Evolutionary conservation across 1,140 invertebrate genomes (phyloP), one percentile per base, ranked within the genome.

Genomic region (Euura lappo): DNA sequence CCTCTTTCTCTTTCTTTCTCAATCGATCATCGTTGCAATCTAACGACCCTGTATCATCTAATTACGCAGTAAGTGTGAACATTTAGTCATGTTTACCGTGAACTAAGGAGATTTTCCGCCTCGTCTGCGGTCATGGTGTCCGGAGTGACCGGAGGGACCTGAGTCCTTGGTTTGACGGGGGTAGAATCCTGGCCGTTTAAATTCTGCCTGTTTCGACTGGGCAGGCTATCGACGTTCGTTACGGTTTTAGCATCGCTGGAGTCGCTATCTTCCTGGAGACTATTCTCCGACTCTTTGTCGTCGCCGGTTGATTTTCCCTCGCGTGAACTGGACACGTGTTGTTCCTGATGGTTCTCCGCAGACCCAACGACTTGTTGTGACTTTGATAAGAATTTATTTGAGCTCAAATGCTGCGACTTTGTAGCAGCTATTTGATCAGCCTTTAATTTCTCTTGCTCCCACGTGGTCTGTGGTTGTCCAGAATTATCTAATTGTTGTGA

Each of bases 101-200:
- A 91, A 84, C 94, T 96, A 71, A 95, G 88, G 78, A 95, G 87
- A 87, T 94, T 91, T 81, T 95, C 94, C n/a, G 93, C 93, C 82
- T 95, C 94, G 79, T 93, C 93, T n/a, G 93, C 91, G 65, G 94
- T 95, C 93, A 95, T 95, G 13, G 92, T 91, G 82, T 94, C 93
- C 10, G 91, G 89, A 71, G 79, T 82, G n/a, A 83, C 74, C 45
- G 73, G 71, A 67, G 73, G 72, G 66, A 71, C 77, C 72, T 73
- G 79, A 76, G 51, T 77, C 65, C 67, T 72, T 70, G 75, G 81
- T 80, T 45, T 78, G 51, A 75, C 77, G 77, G 82, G 80, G 6
- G 68, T 70, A 4, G 76, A 67, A 70, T 65, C 71, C n/a, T 45
- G 76, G 10, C 80, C 81, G 8, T 79, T 81, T 28, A 74, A 76